phyloP scores from a whole-genome alignment of 2,797 vertebrate species.

The Pitangus sulphuratus region DNA sequence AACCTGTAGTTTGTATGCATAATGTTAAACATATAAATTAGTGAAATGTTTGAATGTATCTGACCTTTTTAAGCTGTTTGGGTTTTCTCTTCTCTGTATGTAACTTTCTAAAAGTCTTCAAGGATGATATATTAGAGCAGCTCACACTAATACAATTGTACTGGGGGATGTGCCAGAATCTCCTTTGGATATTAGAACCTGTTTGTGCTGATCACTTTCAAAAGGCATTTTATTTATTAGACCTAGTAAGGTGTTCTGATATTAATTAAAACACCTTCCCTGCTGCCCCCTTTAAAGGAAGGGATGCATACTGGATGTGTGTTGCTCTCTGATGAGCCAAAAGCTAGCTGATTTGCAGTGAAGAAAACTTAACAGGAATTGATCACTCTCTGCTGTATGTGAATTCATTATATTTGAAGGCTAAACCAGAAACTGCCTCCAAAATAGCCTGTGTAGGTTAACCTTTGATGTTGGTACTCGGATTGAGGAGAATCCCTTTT shows the following conservation, averaged over 20 bases:
- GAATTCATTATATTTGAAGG: neutral
- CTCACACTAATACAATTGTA: neutral
- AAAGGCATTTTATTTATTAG: neutral
- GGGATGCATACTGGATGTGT: neutral
- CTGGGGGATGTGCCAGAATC: neutral
- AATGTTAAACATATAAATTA: neutral
- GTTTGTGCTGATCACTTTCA: neutral
- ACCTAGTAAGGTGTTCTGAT: neutral
- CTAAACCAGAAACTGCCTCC: neutral
- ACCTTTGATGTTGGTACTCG: neutral
- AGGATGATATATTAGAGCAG: neutral
- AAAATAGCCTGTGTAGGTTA: neutral
- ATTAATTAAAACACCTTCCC: neutral
- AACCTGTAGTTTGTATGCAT: neutral
- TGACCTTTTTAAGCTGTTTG: neutral
- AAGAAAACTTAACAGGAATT: neutral
- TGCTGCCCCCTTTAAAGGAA: neutral
- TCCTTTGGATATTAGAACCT: neutral
- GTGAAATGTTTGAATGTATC: neutral
- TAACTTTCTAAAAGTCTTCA: neutral
- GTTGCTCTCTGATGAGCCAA: neutral
- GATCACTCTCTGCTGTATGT: neutral
- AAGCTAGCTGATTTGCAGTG: neutral
- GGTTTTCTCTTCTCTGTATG: neutral
- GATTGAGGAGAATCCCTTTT: neutral